Percentiles rank a stretch among this genome's conserved stretches.
phyloP scores from a whole-genome alignment of 2,888 invertebrate genomes.

The Cosmia pyralina region DNA sequence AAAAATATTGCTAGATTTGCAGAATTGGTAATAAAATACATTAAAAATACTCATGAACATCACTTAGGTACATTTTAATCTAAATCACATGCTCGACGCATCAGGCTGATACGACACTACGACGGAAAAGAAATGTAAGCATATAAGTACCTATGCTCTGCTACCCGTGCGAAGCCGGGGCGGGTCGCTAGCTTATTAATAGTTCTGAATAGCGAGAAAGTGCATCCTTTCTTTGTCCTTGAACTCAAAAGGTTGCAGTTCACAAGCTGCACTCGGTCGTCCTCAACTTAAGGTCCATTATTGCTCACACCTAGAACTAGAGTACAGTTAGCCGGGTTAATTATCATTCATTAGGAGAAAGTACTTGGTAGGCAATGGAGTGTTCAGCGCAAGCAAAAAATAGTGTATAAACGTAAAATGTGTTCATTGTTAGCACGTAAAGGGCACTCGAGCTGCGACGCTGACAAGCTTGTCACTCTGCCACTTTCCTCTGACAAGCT shows the following conservation, averaged over 20 bases:
- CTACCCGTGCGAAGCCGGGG: no score
- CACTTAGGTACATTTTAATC: no score
- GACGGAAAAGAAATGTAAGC: no score
- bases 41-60: no score
- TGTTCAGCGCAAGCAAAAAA: constrained; percentile 74
- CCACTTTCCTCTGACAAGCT: constrained; percentile 23
- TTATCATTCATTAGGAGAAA: constrained; percentile 82
- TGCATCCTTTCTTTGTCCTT: constrained; percentile 63
- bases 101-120: no score
- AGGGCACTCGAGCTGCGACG: constrained; percentile 71
- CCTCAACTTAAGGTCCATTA: constrained; percentile 43
- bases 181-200: constrained; percentile 20
- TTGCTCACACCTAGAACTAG: constrained; percentile 35
- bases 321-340: constrained; percentile 68
- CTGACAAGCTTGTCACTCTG: constrained; percentile 25
- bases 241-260: constrained; percentile 57
- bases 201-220: constrained; percentile 24
- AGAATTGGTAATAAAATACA: no score
- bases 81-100: no score
- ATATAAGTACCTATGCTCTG: no score
- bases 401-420: constrained; percentile 60
- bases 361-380: constrained; percentile 69
- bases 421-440: constrained; percentile 77
- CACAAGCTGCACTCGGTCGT: constrained; percentile 36
- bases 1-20: no score